Evolutionary conservation across 2,888 invertebrate species (phyloP).

Genomic region (Drosophila pegasa): DNA sequence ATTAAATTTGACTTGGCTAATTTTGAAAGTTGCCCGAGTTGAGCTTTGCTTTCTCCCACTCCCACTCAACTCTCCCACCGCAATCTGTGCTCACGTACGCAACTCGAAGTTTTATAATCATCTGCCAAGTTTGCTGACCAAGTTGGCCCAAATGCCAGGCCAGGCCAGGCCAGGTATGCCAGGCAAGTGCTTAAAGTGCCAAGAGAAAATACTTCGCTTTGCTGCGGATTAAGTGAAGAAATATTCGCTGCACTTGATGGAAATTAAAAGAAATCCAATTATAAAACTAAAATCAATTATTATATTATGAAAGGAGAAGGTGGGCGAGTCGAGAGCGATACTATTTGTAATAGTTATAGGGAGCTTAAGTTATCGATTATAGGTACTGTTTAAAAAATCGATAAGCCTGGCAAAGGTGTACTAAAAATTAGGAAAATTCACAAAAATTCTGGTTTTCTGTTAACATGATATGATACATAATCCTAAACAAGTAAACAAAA

Average conservation of each 20-base stretch:
- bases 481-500: no score
- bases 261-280: not conserved
- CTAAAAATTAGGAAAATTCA: no score
- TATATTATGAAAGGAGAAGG: not conserved
- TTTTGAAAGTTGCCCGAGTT: constrained; percentile 36
- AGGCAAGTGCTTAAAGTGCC: constrained; percentile 1
- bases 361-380: not conserved
- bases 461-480: no score
- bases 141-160: constrained; percentile 47
- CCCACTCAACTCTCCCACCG: not conserved
- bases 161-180: constrained; percentile 20
- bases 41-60: not conserved
- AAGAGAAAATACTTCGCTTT: not conserved
- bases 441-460: no score
- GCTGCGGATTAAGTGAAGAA: not conserved
- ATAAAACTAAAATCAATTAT: not conserved
- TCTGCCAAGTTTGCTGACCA: constrained; percentile 48
- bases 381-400: no score
- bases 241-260: not conserved
- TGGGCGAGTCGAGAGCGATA: not conserved
- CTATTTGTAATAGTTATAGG: not conserved
- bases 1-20: constrained; percentile 37
- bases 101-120: constrained; percentile 66
- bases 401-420: no score
- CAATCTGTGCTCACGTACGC: constrained; percentile 52